Evolutionary conservation across 2,888 invertebrate genomes (phyloP).

Genomic region (Nomada goodeniana): DNA sequence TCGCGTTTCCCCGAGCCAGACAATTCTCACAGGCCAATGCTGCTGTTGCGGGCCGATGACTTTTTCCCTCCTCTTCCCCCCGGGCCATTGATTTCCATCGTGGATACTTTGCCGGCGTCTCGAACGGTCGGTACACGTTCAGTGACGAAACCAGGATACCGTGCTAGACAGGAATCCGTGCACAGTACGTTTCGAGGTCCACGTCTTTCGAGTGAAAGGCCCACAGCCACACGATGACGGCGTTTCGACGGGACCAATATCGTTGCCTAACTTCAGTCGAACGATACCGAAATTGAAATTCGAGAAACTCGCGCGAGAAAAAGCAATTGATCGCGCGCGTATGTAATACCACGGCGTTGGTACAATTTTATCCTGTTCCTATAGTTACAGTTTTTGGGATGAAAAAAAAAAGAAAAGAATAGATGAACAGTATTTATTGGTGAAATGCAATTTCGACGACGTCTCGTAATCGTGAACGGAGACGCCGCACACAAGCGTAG

Average conservation of each 20-base stretch:
- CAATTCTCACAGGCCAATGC: constrained; percentile 50
- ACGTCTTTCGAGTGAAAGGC: constrained; percentile 70
- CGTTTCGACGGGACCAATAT: constrained; percentile 35
- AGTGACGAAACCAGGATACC: constrained; percentile 68
- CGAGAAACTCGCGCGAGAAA: constrained; percentile 50
- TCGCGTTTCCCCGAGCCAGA: constrained; percentile 44
- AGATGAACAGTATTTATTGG: neutral
- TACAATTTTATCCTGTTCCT: too few relatives aligned
- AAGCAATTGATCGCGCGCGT: too few relatives aligned
- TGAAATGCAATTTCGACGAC: too few relatives aligned
- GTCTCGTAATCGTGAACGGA: too few relatives aligned
- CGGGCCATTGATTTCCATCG: constrained; percentile 46
- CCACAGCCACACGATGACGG: constrained; percentile 12
- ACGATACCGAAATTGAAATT: constrained; percentile 68
- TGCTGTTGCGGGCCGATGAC: constrained; percentile 6
- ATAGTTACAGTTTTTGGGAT: too few relatives aligned
- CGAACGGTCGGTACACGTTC: constrained; percentile 41
- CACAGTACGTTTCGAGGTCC: constrained; percentile 56
- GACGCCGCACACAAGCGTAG: too few relatives aligned
- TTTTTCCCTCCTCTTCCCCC: constrained; percentile 16
- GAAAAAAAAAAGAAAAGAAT: too few relatives aligned
- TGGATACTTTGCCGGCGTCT: constrained; percentile 42
- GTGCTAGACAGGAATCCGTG: constrained; percentile 71
- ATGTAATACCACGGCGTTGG: too few relatives aligned
- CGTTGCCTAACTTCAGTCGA: constrained; percentile 47